These are phyloP conservation scores for Salarias fasciatus DNA, from an alignment of 2,797 vertebrate species.

Conservation along the genomic window DNA sequence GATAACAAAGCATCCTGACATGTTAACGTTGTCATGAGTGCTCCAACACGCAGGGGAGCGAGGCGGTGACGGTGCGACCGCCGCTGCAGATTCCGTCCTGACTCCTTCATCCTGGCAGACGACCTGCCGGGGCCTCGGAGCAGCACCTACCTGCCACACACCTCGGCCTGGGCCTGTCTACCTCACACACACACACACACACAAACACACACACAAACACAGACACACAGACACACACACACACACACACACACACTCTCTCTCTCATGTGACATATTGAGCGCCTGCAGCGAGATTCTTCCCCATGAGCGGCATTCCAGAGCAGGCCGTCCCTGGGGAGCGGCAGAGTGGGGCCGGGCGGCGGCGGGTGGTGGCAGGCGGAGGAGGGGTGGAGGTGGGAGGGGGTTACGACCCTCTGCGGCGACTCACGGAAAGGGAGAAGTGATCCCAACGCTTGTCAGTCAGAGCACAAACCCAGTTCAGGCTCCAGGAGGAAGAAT, in stretches of 20 bases:
- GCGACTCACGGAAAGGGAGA: no score
- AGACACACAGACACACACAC: constrained; percentile 61
- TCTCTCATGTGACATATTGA: constrained; percentile 84
- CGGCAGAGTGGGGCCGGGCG: constrained; percentile 51
- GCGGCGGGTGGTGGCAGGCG: constrained; percentile 36
- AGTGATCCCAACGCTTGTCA: no score
- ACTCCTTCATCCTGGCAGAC: constrained; percentile 63
- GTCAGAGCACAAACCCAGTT: no score
- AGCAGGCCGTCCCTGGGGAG: constrained; percentile 76
- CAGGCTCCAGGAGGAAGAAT: no score
- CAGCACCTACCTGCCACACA: constrained; percentile 61
- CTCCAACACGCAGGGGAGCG: constrained; percentile 56
- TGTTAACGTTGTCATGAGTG: constrained; percentile 63
- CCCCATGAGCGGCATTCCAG: constrained; percentile 84
- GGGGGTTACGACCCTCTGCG: constrained; percentile 28
- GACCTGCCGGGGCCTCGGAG: constrained; percentile 56
- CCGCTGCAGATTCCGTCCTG: constrained; percentile 66
- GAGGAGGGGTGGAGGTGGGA: background rate
- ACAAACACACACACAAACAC: constrained; percentile 49
- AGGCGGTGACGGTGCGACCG: no score
- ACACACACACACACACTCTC: constrained; percentile 56
- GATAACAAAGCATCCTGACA: constrained; percentile 59
- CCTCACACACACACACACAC: constrained; percentile 49
- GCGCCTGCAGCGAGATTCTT: constrained; percentile 84
- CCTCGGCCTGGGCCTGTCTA: constrained; percentile 27